Base-by-base conservation (phyloP, 2,113 vertebrate species). In the Chaetodon auriga region DNA sequence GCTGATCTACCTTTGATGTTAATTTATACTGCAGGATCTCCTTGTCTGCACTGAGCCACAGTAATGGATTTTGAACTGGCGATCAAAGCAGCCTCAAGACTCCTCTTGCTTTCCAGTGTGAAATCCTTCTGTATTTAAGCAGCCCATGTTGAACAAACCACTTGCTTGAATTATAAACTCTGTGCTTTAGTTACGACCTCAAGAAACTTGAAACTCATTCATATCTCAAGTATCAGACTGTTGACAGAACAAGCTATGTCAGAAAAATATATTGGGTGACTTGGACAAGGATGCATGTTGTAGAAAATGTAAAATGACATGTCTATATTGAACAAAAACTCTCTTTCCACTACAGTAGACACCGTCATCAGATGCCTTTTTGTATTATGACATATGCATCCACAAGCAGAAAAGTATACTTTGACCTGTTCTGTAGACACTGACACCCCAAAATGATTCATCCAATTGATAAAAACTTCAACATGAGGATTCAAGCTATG, bases 1-100 rank as follows among this genome's bases (percentile, higher is more conserved):
- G 87, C 68, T 36, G 68, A 83, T 86, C 13, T 80, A 66, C 80
- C 83, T 92, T 90, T 92, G 92, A 92, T 89, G 93, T 89, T 87
- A 89, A 92, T 90, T 89, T 82, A 88, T 82, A 80, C 85, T 43
- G 82, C 68, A 84, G 85, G 70, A 88, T 86, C 87, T 82, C 68
- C 81, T 73, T 81, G 89, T 90, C 89, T 92, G 81, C 55, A 19
- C 81, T 51, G 82, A 89, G 78, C 61, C 73, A 76, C 62, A 82
- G 83, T 90, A 93, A 91, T 90, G 77, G 81, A 89, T 92, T 90
- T 85, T 88, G 82, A 92, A 89, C 80, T 64, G 4, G 66, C 71
- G 82, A 92, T 92, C 88, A 92, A 92, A 93, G 90, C 58, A 4
- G 71, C 83, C 85, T 65, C 63, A 64, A 54, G 86, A 90, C 46